Percentiles rank a stretch among this genome's conserved stretches.
Conservation (phyloP, 1,140 invertebrate species). For the Himalopsyche phryganea region DNA sequence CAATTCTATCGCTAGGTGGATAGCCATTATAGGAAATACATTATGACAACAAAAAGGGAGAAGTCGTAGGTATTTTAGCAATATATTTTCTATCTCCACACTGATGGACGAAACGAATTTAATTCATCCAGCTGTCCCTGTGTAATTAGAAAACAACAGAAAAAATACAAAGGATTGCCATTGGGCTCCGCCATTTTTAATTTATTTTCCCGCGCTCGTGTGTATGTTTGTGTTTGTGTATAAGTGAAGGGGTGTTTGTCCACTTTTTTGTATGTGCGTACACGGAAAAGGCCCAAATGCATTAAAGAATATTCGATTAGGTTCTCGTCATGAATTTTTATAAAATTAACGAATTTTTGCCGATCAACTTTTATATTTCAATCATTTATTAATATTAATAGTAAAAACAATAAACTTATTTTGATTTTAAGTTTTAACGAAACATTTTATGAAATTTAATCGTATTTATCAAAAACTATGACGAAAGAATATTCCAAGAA, state of each 20-base stretch:
- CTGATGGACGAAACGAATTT: constrained; percentile 36
- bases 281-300: too few species aligned
- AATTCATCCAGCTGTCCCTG: constrained; percentile 35
- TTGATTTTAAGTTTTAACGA: too few species aligned
- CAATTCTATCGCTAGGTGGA: background rate
- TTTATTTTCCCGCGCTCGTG: constrained; percentile 31
- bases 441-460: too few species aligned
- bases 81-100: constrained; percentile 12
- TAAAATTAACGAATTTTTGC: too few species aligned
- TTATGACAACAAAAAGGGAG: constrained; percentile 9
- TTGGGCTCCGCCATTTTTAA: constrained; percentile 35
- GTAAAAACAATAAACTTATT: too few species aligned
- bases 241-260: background rate
- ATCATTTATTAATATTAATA: too few species aligned
- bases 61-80: constrained; percentile 3
- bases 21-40: background rate
- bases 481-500: too few species aligned
- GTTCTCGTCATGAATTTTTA: too few species aligned
- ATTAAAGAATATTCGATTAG: too few species aligned
- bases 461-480: too few species aligned
- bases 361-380: too few species aligned
- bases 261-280: constrained; percentile 8
- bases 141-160: constrained; percentile 36
- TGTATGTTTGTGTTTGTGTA: constrained; percentile 16
- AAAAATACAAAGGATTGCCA: constrained; percentile 36